phyloP scores from a whole-genome alignment of 1,140 invertebrate genomes.

The Trichogramma pretiosum region DNA sequence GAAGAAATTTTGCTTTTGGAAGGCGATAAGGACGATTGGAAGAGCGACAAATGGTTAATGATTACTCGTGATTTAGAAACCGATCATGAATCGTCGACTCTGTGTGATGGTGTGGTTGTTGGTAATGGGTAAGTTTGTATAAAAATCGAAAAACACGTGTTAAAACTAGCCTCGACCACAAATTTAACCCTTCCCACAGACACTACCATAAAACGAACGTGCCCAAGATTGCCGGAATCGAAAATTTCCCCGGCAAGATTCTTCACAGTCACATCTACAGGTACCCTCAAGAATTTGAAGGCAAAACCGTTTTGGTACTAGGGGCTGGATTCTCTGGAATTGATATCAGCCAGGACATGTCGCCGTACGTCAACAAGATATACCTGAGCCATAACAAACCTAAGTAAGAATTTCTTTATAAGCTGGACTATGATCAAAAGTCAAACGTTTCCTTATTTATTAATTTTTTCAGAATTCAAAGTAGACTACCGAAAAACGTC shows the following conservation, averaged over 20 bases:
- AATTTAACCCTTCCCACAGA: conserved; percentile 33
- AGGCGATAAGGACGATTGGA: conserved; percentile 13
- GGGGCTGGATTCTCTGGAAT: conserved; percentile 60
- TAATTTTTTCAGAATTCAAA: too few relatives aligned
- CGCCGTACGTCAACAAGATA: conserved; percentile 41
- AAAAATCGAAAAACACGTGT: not conserved
- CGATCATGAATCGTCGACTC: conserved; percentile 26
- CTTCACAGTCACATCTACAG: conserved; percentile 65
- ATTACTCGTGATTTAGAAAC: conserved; percentile 38
- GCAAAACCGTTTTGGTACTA: conserved; percentile 54
- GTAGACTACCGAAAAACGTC: too few relatives aligned
- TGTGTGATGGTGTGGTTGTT: conserved; percentile 54
- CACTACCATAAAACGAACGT: conserved; percentile 57
- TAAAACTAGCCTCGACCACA: not conserved
- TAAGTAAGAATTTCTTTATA: conserved; percentile 21
- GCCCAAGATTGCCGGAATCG: conserved; percentile 49
- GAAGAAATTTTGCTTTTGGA: conserved; percentile 28
- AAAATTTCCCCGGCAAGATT: conserved; percentile 50
- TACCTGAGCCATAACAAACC: conserved; percentile 37
- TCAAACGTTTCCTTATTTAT: too few relatives aligned
- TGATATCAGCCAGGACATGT: conserved; percentile 57
- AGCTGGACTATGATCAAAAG: too few relatives aligned
- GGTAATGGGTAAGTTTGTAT: conserved; percentile 51
- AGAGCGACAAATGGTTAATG: conserved; percentile 30
- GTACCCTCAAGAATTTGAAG: conserved; percentile 46